Percentiles rank a stretch among this genome's conserved stretches.
Evolutionary conservation across 2,113 vertebrate species (phyloP).

Genomic region (Uria lomvia): DNA sequence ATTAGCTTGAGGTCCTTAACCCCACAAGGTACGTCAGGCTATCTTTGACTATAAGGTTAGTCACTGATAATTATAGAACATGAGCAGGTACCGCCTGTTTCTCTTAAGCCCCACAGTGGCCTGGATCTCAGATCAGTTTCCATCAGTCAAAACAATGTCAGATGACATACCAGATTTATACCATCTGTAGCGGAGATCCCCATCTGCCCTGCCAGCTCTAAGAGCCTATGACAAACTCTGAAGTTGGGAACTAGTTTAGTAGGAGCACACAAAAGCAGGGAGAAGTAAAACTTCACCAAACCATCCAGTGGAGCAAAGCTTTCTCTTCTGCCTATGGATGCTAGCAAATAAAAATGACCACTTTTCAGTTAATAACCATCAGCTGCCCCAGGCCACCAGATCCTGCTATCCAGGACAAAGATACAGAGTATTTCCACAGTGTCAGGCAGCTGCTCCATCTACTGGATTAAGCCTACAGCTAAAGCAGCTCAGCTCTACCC

Average conservation of each 20-base stretch:
- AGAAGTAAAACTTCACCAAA: background rate
- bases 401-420: background rate
- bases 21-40: background rate
- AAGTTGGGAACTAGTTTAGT: background rate
- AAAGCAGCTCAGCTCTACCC: background rate
- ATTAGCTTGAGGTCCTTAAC: background rate
- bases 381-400: background rate
- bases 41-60: background rate
- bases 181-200: background rate
- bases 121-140: background rate
- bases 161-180: background rate
- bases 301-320: background rate
- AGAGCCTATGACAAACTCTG: background rate
- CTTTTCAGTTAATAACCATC: background rate
- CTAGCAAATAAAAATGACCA: background rate
- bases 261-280: background rate
- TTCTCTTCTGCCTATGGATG: background rate
- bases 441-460: slow-evolving; percentile 46
- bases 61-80: background rate
- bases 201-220: background rate
- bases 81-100: background rate
- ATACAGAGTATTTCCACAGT: background rate
- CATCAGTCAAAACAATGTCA: background rate
- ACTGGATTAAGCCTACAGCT: background rate
- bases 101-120: background rate